These are phyloP conservation scores for Diarsia dahlii DNA, from an alignment of 2,888 invertebrate genomes.

Conservation along the genomic window DNA sequence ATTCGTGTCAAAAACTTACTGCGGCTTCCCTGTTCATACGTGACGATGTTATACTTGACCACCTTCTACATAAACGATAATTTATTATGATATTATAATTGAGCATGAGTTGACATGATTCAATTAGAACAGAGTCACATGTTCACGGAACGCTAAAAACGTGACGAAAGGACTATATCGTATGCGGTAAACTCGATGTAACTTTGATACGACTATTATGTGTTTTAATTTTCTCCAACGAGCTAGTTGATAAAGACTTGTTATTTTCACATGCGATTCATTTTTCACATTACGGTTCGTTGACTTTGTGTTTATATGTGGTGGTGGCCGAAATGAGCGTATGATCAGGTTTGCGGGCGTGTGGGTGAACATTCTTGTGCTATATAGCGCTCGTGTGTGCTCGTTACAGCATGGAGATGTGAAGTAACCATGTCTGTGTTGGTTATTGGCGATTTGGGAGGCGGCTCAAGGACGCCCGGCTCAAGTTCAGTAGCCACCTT, in stretches of 20 bases:
- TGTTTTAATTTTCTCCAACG: slow-evolving; percentile 27
- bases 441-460: slow-evolving; percentile 84
- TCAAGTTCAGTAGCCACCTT: slow-evolving; percentile 88
- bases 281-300: slow-evolving; percentile 76
- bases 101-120: slow-evolving; percentile 33
- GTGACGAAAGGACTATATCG: slow-evolving; percentile 27
- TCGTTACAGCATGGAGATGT: slow-evolving; percentile 71
- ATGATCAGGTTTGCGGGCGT: slow-evolving; percentile 62
- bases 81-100: slow-evolving; percentile 6
- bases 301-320: slow-evolving; percentile 74
- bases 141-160: slow-evolving; percentile 35
- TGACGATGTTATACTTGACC: slow-evolving; percentile 6
- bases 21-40: slow-evolving; percentile 39
- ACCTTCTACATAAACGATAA: slow-evolving; percentile 18
- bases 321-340: slow-evolving; percentile 67
- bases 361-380: slow-evolving; percentile 76
- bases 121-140: slow-evolving; percentile 47
- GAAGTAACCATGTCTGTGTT: slow-evolving; percentile 72
- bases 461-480: slow-evolving; percentile 88
- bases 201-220: slow-evolving; percentile 17
- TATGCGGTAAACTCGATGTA: slow-evolving; percentile 16
- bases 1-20: slow-evolving; percentile 12
- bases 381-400: slow-evolving; percentile 71
- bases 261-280: slow-evolving; percentile 62
- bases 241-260: slow-evolving; percentile 38